phyloP scores from a whole-genome alignment of 2,113 vertebrate species.

The Desmodus rotundus region DNA sequence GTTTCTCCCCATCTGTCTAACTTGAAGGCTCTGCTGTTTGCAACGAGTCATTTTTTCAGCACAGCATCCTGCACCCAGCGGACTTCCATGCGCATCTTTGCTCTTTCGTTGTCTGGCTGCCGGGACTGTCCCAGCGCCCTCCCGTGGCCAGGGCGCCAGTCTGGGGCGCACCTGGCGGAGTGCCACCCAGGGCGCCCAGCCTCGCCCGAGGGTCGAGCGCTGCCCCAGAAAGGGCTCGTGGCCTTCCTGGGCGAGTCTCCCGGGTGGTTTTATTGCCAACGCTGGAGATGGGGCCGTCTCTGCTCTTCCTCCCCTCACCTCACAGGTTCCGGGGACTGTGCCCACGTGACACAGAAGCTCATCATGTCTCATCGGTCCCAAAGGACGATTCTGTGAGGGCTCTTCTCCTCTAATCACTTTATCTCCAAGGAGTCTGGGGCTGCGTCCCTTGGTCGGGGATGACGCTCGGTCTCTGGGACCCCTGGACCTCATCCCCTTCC shows the following conservation, averaged over 20 bases:
- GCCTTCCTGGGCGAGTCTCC: rapidly evolving
- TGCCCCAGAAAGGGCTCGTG: no score
- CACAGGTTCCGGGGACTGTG: rapidly evolving
- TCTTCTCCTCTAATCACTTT: not conserved
- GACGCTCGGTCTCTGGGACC: not conserved
- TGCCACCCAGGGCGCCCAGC: not conserved
- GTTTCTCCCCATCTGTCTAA: conserved; percentile 21
- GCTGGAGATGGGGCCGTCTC: rapidly evolving
- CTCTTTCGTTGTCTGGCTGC: not conserved
- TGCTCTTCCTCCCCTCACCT: rapidly evolving
- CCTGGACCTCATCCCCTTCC: not conserved
- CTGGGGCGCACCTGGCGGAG: not conserved
- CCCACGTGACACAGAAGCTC: not conserved
- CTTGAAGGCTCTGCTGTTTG: not conserved
- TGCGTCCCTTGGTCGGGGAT: rapidly evolving
- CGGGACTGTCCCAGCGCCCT: not conserved
- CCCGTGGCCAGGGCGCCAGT: rapidly evolving
- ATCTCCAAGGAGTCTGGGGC: not conserved
- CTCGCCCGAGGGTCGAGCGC: rapidly evolving
- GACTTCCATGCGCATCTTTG: not conserved
- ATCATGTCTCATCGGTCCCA: rapidly evolving
- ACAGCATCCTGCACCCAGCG: not conserved
- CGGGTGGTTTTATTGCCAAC: rapidly evolving
- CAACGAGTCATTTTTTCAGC: not conserved
- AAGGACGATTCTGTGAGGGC: not conserved